A percentile compares a stretch with the other conserved stretches of the same genome.
Conservation (phyloP, 2,113 vertebrate species). For the Equus przewalskii region DNA sequence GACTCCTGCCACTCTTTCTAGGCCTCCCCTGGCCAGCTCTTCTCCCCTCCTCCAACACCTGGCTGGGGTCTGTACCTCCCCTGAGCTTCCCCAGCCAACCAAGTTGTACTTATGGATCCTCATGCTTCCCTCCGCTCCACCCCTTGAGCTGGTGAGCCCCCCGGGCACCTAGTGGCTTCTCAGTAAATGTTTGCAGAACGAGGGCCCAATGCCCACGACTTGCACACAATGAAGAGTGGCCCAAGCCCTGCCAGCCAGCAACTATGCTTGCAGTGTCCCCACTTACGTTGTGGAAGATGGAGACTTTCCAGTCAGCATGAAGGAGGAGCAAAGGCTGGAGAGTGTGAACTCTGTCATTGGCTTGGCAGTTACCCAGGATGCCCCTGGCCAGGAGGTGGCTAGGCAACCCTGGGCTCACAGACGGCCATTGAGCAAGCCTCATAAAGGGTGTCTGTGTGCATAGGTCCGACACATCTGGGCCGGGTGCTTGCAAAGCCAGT, state of each 20-base stretch:
- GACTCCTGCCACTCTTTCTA: not conserved
- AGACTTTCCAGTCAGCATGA: constrained; percentile 73
- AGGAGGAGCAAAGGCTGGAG: constrained; percentile 57
- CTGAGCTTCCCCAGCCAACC: not conserved
- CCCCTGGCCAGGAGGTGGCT: constrained; percentile 66
- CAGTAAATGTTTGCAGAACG: constrained; percentile 57
- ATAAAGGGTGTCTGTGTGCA: constrained; percentile 78
- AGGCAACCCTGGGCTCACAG: constrained; percentile 73
- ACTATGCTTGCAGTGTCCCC: constrained; percentile 66
- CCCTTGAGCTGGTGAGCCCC: not conserved
- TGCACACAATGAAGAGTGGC: constrained; percentile 69
- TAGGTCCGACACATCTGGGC: constrained; percentile 77
- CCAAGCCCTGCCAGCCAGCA: constrained; percentile 64
- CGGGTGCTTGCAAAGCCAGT: constrained; percentile 70
- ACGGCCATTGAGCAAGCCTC: constrained; percentile 73
- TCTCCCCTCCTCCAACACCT: not conserved
- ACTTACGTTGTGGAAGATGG: constrained; percentile 68
- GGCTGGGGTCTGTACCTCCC: not conserved
- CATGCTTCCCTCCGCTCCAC: not conserved
- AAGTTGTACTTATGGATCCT: not conserved
- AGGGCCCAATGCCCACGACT: not conserved
- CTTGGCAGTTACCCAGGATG: constrained; percentile 75
- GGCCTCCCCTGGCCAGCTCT: not conserved
- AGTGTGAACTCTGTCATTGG: constrained; percentile 75
- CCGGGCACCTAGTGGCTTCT: constrained; percentile 47